These are phyloP conservation scores for Thereva nobilitata DNA, from an alignment of 2,888 invertebrate genomes.

Conservation along the genomic window DNA sequence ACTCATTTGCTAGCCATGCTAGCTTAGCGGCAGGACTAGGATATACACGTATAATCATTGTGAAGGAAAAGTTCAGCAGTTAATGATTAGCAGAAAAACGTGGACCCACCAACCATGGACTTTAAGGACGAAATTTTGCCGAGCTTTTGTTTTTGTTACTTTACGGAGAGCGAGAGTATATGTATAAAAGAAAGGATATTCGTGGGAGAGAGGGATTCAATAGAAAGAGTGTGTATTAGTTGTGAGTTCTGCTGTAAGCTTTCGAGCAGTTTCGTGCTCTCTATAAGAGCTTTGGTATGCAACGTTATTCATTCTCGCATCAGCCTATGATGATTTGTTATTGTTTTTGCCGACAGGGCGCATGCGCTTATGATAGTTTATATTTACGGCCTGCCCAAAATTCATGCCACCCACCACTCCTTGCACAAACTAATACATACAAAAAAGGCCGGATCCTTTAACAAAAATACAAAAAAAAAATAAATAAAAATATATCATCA, in stretches of 20 bases:
- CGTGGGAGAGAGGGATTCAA: background rate
- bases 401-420: slow-evolving; percentile 23
- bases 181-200: too few species aligned
- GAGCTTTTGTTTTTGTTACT: too few species aligned
- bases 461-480: too few species aligned
- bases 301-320: background rate
- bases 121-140: too few species aligned
- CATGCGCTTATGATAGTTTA: slow-evolving; percentile 25
- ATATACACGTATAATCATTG: too few species aligned
- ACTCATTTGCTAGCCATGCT: too few species aligned
- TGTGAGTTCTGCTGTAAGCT: background rate
- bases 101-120: too few species aligned
- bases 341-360: slow-evolving; percentile 19
- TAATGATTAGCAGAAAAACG: too few species aligned
- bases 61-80: too few species aligned
- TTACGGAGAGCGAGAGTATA: too few species aligned
- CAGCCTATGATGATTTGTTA: slow-evolving; percentile 12
- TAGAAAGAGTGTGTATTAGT: background rate
- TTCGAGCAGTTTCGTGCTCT: slow-evolving; percentile 23
- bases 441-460: background rate
- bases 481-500: too few species aligned
- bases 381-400: slow-evolving; percentile 36
- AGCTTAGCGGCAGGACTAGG: too few species aligned
- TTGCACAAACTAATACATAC: slow-evolving; percentile 9
- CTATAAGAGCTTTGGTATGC: background rate